Conservation (phyloP, 2,113 vertebrate species). For the Mormyrus iriodes region DNA sequence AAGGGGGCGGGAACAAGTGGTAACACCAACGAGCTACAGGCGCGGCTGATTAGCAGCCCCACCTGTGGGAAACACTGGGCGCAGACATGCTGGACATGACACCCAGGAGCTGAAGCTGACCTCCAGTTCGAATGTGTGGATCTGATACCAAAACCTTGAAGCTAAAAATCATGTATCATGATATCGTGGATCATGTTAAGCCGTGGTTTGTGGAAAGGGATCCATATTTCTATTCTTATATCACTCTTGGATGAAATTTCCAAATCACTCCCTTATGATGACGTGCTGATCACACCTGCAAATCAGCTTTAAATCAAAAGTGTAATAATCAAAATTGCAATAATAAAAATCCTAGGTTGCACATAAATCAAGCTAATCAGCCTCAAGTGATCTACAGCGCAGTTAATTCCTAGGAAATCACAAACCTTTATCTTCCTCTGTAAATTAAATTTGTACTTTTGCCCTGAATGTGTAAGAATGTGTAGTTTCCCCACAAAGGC, state of each 20-base stretch:
- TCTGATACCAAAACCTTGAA: neutral
- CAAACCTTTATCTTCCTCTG: conserved; percentile 13
- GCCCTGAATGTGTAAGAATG: conserved; percentile 23
- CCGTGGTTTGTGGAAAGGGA: neutral
- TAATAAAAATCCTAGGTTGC: neutral
- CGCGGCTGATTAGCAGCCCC: no score
- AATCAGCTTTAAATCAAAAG: neutral
- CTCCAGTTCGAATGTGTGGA: neutral
- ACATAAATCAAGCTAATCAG: neutral
- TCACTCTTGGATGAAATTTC: neutral
- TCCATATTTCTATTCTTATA: neutral
- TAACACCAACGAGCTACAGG: no score
- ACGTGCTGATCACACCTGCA: neutral
- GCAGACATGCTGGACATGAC: no score
- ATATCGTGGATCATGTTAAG: neutral
- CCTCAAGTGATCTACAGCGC: neutral
- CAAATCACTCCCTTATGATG: neutral
- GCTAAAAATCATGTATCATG: no score
- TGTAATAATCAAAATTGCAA: neutral
- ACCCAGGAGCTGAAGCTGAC: no score
- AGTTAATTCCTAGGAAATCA: conserved; percentile 12
- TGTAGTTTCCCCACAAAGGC: conserved; percentile 9
- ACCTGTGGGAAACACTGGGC: no score
- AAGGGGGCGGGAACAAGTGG: no score
- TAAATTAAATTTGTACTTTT: conserved; percentile 23